Conservation (phyloP, 2,888 invertebrate genomes). For the Tetanocera ferruginea region DNA sequence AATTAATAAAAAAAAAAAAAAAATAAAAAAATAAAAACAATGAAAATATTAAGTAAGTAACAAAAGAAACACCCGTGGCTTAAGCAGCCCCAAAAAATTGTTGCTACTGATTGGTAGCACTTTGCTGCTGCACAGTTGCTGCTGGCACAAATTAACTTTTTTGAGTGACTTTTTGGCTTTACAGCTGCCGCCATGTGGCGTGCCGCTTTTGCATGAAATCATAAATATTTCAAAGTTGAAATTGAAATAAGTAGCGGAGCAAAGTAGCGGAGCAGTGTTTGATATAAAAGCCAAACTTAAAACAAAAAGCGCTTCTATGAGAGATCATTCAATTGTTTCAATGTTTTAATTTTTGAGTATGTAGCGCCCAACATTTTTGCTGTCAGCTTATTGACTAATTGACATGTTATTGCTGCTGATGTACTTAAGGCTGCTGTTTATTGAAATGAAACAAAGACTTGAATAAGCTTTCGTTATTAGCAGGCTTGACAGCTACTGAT, state of each 20-base stretch:
- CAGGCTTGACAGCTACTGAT: too few species aligned
- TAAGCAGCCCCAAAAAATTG: background rate
- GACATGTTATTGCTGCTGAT: conserved; percentile 8
- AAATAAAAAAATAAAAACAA: background rate
- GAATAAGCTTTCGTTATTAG: too few species aligned
- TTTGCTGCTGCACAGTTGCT: conserved; percentile 5
- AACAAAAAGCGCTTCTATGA: background rate
- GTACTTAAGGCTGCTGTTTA: too few species aligned
- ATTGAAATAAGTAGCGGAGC: background rate
- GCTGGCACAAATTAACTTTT: conserved; percentile 8
- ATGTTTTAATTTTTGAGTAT: background rate
- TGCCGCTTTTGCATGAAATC: background rate
- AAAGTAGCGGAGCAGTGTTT: background rate
- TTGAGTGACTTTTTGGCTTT: conserved; percentile 16
- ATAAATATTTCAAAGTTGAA: background rate
- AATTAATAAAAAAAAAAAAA: background rate
- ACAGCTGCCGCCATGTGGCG: background rate
- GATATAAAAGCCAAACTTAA: background rate
- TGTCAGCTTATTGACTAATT: background rate
- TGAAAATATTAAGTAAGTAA: conserved; percentile 4
- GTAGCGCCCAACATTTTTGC: background rate
- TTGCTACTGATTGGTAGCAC: conserved; percentile 31
- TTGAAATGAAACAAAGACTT: too few species aligned
- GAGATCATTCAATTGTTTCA: background rate
- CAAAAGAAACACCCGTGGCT: conserved; percentile 22